Evolutionary conservation across 2,888 invertebrate genomes (phyloP).

Genomic region (Caenorhabditis panamensis): DNA sequence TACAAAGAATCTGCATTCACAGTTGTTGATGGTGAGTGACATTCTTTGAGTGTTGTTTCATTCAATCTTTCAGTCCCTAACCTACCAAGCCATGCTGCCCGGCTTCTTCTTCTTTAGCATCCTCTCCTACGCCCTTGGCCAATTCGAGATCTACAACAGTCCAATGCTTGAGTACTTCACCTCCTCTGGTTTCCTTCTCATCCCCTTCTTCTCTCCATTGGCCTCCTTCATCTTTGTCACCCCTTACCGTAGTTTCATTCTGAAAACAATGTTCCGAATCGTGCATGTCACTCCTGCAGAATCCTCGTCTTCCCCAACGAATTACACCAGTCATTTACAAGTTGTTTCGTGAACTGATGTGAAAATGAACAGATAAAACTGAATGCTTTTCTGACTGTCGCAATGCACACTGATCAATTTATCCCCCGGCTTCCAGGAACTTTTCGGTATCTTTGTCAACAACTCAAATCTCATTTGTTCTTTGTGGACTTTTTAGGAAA

Average conservation of each 20-base stretch:
- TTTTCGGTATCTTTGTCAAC: too few species aligned
- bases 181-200: conserved; percentile 48
- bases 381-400: too few species aligned
- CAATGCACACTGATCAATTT: too few species aligned
- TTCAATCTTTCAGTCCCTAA: conserved; percentile 34
- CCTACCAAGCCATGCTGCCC: conserved; percentile 54
- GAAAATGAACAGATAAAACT: too few species aligned
- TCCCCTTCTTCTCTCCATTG: conserved; percentile 57
- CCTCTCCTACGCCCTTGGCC: conserved; percentile 59
- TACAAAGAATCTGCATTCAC: conserved; percentile 60
- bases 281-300: conserved; percentile 25
- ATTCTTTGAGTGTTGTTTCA: not conserved
- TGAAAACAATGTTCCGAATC: conserved; percentile 15
- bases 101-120: conserved; percentile 60
- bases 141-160: conserved; percentile 60
- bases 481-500: too few species aligned
- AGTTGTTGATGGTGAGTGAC: conserved; percentile 56
- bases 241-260: conserved; percentile 55
- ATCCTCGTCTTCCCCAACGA: conserved; percentile 27
- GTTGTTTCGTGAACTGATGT: not conserved
- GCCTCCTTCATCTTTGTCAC: conserved; percentile 60
- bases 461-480: too few species aligned
- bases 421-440: too few species aligned
- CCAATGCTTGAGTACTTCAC: conserved; percentile 60
- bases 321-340: conserved; percentile 42